Evolutionary conservation across 2,888 invertebrate species (phyloP), one percentile per base, ranked within the genome.

Genomic region (Stomorhina lunata): DNA sequence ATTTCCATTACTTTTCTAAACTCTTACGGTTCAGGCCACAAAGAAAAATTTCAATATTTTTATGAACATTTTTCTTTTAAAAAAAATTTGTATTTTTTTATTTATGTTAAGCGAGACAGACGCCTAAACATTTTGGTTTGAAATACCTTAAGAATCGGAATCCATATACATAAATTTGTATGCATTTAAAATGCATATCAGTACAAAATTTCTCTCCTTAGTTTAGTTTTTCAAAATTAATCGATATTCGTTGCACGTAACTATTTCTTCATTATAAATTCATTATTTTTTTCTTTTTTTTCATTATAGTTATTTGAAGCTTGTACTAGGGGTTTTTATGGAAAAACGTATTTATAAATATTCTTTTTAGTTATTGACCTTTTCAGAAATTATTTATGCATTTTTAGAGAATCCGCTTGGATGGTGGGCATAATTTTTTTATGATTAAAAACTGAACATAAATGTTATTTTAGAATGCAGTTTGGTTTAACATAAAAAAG

Each of bases 311-410:
- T n/a, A n/a, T n/a, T n/a, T n/a, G n/a, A n/a, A n/a, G n/a, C n/a
- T n/a, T n/a, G n/a, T n/a, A n/a, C n/a, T n/a, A n/a, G n/a, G n/a
- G 32, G 32, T 5, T 32, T 6, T 2, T 12, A 17, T 22, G 15
- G 2, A 37, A 34, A 43, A 43, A 27, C n/a, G n/a, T n/a, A n/a
- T n/a, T n/a, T n/a, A n/a, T n/a, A 66, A 6, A n/a, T 6, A 32
- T 22, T 53, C 27, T 63, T 4, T 2, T 34, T 65, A 75, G 75
- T 65, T 63, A 73, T 73, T 73, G 73, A 73, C 63, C 73, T 73
- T 65, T 75, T 45, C 43, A n/a, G 43, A 65, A 65, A 75, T 65
- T 75, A 63, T 20, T 59, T 59, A 37, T 59, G n/a, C n/a, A n/a
- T n/a, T n/a, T n/a, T n/a, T n/a, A 27, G 43, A 9, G 43, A 77